phyloP scores from a whole-genome alignment of 1,140 invertebrate genomes.

The Macrobrachium rosenbergii region DNA sequence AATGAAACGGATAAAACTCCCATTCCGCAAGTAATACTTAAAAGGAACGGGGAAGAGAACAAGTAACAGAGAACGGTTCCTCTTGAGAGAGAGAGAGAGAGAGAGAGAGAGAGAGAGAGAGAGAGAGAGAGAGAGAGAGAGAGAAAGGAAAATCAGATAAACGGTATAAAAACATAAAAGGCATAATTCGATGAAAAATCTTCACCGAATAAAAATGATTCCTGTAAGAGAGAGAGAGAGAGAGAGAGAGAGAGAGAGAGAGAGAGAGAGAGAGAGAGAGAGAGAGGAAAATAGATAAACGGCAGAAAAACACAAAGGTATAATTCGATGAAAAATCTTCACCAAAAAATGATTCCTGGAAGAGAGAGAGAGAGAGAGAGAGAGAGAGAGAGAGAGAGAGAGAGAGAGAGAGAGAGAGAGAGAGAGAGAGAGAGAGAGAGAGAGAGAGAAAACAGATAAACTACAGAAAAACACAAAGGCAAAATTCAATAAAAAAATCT shows the following conservation, averaged over 20 bases:
- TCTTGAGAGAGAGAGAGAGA: not conserved
- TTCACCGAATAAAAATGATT: not conserved
- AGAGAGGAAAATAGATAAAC: constrained; percentile 14
- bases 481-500: not conserved
- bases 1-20: not conserved
- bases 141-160: not conserved
- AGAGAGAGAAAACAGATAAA: not conserved
- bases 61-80: constrained; percentile 7
- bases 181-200: not conserved
- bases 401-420: too few species aligned
- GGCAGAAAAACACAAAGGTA: not conserved
- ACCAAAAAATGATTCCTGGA: not conserved
- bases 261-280: constrained; percentile 15
- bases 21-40: not conserved
- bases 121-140: constrained; percentile 9
- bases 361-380: constrained; percentile 17
- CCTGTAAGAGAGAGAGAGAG: constrained; percentile 7
- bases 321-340: not conserved
- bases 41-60: not conserved
- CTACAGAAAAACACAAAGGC: not conserved
- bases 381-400: constrained; percentile 20
- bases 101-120: constrained; percentile 20
- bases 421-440: constrained; percentile 1
- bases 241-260: constrained; percentile 23
- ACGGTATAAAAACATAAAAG: not conserved